Conservation (phyloP, 2,113 vertebrate genomes). For the Nestor notabilis region DNA sequence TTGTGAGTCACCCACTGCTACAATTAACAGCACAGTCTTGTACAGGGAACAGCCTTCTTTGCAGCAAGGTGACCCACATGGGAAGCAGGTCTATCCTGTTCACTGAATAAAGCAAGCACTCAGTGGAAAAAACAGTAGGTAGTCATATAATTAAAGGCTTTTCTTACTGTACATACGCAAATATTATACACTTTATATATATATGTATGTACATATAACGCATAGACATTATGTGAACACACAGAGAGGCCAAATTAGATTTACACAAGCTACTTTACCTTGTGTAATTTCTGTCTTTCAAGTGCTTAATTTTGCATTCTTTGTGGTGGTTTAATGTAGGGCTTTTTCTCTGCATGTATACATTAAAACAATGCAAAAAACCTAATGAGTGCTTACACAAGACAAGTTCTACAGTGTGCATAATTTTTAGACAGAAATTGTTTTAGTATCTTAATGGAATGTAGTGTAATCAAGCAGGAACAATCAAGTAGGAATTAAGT, state of each 20-base stretch:
- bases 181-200: not conserved
- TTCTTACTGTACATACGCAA: not conserved
- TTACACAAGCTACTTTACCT: not conserved
- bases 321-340: not conserved
- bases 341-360: not conserved
- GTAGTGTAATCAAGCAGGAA: not conserved
- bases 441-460: not conserved
- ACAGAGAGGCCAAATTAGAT: not conserved
- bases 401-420: not conserved
- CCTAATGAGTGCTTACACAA: not conserved
- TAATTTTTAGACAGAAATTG: not conserved
- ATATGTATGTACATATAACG: not conserved
- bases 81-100: conserved; percentile 49
- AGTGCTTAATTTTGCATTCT: not conserved
- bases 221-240: not conserved
- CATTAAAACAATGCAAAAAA: conserved; percentile 8
- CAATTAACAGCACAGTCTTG: fast-evolving
- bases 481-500: conserved; percentile 9
- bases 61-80: not conserved
- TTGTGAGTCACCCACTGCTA: not conserved
- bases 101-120: not conserved
- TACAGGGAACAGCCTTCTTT: not conserved
- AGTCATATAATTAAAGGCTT: conserved; percentile 31
- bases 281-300: not conserved
- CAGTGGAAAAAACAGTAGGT: not conserved